phyloP scores from a whole-genome alignment of 2,113 vertebrate genomes.

The Hippocampus barbouri region DNA sequence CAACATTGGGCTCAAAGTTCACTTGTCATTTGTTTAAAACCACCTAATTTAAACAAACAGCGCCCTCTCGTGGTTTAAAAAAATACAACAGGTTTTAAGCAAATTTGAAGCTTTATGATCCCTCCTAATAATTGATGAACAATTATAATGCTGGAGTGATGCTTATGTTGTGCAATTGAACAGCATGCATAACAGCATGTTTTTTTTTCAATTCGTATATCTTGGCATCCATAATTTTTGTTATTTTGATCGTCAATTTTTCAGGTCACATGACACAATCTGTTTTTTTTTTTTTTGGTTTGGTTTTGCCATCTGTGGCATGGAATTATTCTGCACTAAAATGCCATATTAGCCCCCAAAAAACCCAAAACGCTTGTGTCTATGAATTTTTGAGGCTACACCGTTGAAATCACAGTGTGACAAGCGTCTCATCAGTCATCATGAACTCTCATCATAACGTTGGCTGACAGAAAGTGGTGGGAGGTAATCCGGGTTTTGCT shows the following conservation, averaged over 20 bases:
- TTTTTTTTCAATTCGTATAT: background rate
- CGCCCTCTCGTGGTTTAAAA: no score
- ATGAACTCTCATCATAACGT: constrained; percentile 36
- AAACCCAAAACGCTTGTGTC: background rate
- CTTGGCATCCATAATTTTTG: background rate
- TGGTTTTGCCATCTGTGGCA: background rate
- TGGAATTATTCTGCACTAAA: background rate
- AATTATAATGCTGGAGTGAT: no score
- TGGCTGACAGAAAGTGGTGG: constrained; percentile 34
- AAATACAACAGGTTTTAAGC: no score
- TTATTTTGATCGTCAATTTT: constrained; percentile 11
- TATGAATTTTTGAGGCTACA: constrained; percentile 47
- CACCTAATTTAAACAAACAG: no score
- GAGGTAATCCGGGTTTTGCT: constrained; percentile 37
- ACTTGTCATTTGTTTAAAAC: no score
- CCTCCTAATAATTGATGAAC: no score
- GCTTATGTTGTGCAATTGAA: no score
- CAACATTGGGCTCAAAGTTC: no score
- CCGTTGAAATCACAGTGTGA: constrained; percentile 61
- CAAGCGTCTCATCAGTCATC: constrained; percentile 7
- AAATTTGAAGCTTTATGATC: no score
- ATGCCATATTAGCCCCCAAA: background rate
- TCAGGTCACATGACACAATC: constrained; percentile 13
- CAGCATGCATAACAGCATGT: no score
- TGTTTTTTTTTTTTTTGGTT: background rate